Percentiles rank a stretch among this genome's conserved stretches.
Conservation (phyloP, 2,888 invertebrate species). For the Sinelater perroti region DNA sequence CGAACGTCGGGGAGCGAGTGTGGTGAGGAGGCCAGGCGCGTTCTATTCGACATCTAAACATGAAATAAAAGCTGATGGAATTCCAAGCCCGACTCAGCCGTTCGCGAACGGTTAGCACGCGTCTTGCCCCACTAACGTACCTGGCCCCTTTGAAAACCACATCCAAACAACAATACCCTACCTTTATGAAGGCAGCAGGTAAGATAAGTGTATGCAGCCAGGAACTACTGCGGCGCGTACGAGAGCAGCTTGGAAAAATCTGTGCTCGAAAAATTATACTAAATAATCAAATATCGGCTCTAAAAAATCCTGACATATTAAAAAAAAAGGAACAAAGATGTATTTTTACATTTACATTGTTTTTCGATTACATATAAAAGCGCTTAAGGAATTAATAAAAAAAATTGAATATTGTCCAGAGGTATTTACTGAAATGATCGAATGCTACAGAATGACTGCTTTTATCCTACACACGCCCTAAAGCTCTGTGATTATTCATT, state of each 20-base stretch:
- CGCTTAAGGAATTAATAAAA: too few species aligned
- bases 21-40: conserved; percentile 21
- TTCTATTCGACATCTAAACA: conserved; percentile 46
- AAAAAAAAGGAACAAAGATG: too few species aligned
- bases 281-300: background rate
- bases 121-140: conserved; percentile 50
- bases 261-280: too few species aligned
- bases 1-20: conserved; percentile 9
- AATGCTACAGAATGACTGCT: too few species aligned
- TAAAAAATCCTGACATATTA: background rate
- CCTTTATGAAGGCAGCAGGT: conserved; percentile 24
- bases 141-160: conserved; percentile 46
- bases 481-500: too few species aligned
- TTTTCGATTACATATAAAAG: too few species aligned
- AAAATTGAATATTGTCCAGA: too few species aligned
- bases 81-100: conserved; percentile 50
- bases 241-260: too few species aligned
- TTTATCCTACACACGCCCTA: too few species aligned
- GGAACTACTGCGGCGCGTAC: conserved; percentile 1
- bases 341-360: too few species aligned
- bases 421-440: too few species aligned
- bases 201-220: conserved; percentile 29
- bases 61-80: conserved; percentile 52
- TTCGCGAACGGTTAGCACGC: conserved; percentile 53
- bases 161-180: conserved; percentile 32